A percentile compares a stretch with the other conserved stretches of the same genome.
phyloP scores from a whole-genome alignment of 2,113 vertebrate species.

The Meleagris gallopavo region DNA sequence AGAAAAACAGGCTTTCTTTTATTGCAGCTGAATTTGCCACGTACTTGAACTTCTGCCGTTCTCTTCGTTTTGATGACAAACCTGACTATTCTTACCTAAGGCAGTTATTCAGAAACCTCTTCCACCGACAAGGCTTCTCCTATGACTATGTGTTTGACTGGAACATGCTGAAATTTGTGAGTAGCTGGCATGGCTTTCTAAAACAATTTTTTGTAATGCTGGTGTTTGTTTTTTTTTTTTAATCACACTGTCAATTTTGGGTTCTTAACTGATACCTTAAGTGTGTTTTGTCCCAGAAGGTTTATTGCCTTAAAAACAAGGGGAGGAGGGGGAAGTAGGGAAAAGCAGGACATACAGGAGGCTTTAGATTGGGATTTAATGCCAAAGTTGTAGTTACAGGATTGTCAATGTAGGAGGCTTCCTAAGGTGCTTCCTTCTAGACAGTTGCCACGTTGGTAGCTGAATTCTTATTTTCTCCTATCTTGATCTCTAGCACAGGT shows the following conservation, averaged over 20 bases:
- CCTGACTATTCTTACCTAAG: conserved; percentile 95
- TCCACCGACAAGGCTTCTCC: conserved; percentile 95
- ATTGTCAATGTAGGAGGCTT: not conserved
- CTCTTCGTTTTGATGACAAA: conserved; percentile 95
- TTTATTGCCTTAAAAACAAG: not conserved
- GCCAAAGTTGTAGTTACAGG: not conserved
- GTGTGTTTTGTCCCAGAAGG: not conserved
- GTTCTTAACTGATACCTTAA: not conserved
- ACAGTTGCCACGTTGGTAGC: not conserved
- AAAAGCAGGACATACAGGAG: not conserved
- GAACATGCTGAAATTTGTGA: conserved; percentile 99
- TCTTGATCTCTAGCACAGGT: not conserved
- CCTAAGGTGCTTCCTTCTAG: not conserved
- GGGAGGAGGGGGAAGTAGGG: too few relatives aligned
- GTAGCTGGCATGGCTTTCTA: conserved; percentile 65
- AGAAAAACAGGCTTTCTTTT: conserved; percentile 17
- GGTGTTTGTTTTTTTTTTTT: too few relatives aligned
- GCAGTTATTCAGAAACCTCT: conserved; percentile 95
- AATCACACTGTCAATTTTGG: not conserved
- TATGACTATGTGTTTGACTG: conserved; percentile 98
- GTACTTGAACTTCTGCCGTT: conserved; percentile 95
- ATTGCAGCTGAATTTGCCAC: conserved; percentile 93
- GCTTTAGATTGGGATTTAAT: not conserved
- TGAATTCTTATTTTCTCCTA: not conserved
- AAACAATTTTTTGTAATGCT: not conserved